Percentiles rank a stretch among this genome's conserved stretches.
Conservation (phyloP, 2,797 vertebrate species). For the Darevskia nairensis region DNA sequence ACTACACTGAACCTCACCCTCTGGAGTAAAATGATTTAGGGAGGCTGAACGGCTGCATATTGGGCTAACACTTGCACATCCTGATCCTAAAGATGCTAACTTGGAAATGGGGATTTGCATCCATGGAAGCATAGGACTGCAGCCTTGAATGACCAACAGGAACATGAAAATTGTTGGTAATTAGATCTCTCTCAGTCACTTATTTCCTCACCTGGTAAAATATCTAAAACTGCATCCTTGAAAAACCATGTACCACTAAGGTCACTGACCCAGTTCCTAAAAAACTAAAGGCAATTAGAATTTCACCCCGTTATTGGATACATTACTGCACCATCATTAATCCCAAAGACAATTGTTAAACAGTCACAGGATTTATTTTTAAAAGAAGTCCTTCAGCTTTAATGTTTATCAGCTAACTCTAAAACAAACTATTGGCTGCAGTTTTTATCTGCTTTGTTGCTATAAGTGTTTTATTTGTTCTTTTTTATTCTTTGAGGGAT, state of each 20-base stretch:
- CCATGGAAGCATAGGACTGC: neutral
- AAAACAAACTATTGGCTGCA: neutral
- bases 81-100: neutral
- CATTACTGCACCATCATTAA: neutral
- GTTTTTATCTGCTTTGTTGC: neutral
- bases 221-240: neutral
- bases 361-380: neutral
- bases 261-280: neutral
- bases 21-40: no score
- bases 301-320: neutral
- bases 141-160: neutral
- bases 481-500: no score
- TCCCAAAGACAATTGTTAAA: neutral
- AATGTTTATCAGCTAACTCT: neutral
- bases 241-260: neutral
- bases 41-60: neutral
- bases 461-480: no score
- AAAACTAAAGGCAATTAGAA: fast-evolving
- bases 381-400: neutral
- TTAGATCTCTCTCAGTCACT: neutral
- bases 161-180: neutral
- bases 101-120: slow-evolving; percentile 21
- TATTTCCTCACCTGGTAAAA: neutral
- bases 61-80: neutral
- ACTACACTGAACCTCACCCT: no score